phyloP scores from a whole-genome alignment of 1,140 invertebrate genomes.

The Tetramorium parvispinum region DNA sequence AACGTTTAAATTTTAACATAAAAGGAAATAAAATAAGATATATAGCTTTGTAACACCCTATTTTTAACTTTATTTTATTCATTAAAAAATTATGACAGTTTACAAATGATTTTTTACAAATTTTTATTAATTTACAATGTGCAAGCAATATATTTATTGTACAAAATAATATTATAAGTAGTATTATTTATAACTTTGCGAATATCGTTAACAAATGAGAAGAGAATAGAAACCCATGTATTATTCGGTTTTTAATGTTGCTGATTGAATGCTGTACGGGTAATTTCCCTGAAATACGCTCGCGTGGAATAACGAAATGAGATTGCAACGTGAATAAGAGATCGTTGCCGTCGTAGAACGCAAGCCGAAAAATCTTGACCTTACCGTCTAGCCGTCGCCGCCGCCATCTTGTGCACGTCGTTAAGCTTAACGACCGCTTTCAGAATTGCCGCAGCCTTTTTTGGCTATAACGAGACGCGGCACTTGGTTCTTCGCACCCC shows the following conservation, averaged over 20 bases:
- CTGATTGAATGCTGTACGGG: constrained; percentile 46
- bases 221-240: neutral
- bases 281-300: constrained; percentile 34
- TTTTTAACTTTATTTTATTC: neutral
- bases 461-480: constrained; percentile 74
- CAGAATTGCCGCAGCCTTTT: constrained; percentile 76
- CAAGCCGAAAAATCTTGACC: constrained; percentile 76
- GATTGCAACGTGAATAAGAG: constrained; percentile 42
- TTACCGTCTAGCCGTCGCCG: constrained; percentile 59
- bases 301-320: constrained; percentile 50
- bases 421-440: constrained; percentile 80
- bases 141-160: neutral
- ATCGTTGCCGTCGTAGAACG: constrained; percentile 26
- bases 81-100: neutral
- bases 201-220: neutral
- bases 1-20: neutral
- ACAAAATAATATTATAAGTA: neutral
- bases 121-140: neutral
- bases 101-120: neutral
- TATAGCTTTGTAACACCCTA: no score
- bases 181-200: neutral
- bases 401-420: constrained; percentile 60
- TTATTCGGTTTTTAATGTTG: constrained; percentile 38
- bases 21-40: neutral
- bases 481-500: constrained; percentile 73